A percentile compares a stretch with the other conserved stretches of the same genome.
Conservation (phyloP, 2,797 vertebrate genomes). For the Melanotaenia nigrans region DNA sequence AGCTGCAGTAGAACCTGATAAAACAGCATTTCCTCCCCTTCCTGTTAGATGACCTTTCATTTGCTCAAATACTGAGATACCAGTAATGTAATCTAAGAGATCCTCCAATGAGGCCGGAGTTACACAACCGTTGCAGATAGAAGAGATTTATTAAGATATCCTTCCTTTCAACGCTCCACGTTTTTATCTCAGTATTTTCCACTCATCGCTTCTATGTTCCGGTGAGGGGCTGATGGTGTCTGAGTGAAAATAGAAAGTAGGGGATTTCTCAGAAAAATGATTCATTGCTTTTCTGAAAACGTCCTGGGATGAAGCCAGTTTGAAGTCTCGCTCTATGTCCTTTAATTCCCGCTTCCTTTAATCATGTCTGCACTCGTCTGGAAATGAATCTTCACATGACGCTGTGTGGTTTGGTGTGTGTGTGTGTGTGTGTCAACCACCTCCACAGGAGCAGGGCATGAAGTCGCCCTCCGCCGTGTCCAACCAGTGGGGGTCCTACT, state of each 20-base stretch:
- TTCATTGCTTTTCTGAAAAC: conserved; percentile 15
- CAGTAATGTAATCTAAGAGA: no score
- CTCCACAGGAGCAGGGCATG: conserved; percentile 81
- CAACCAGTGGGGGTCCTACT: conserved; percentile 95
- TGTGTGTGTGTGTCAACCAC: conserved; percentile 22
- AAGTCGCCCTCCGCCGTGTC: conserved; percentile 86
- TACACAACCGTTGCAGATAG: background rate
- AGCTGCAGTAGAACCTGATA: no score
- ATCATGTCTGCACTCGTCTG: conserved; percentile 54
- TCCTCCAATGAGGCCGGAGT: background rate
- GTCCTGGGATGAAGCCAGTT: conserved; percentile 14
- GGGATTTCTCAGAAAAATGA: conserved; percentile 31
- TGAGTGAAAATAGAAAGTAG: background rate
- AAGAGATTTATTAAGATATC: no score
- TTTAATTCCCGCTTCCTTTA: conserved; percentile 20
- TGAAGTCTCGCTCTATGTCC: conserved; percentile 8
- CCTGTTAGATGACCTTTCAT: no score
- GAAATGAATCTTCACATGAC: conserved; percentile 19
- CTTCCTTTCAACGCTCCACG: no score
- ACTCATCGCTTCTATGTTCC: background rate
- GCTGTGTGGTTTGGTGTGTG: conserved; percentile 24
- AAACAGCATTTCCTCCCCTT: no score
- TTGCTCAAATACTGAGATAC: no score
- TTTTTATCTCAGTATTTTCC: background rate
- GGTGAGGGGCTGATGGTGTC: background rate